Evolutionary conservation across 1,140 invertebrate species (phyloP), one percentile per base, ranked within the genome.

Genomic region (Vanessa atalanta): DNA sequence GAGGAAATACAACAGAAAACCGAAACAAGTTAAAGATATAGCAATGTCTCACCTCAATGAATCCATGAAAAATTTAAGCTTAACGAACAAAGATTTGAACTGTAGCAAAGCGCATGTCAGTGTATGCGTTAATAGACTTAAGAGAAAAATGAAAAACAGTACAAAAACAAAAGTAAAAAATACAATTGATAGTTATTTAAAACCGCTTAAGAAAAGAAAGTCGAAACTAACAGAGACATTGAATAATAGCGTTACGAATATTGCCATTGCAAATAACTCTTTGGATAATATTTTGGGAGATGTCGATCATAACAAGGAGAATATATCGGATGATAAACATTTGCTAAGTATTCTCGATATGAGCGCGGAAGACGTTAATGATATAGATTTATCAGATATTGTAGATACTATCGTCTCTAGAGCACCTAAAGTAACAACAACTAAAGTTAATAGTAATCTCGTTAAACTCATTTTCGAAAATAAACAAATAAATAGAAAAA

Each of bases 321-420:
- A 81, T 77, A 26, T 63, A 51, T 3, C 55, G 37, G 20, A 65
- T 26, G 51, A 70, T 65, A 79, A 79, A 53, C 53, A 74, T 64
- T 66, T 78, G 60, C 60, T 83, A 13, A 71, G 75, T 57, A 60
- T 73, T n/a, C 87, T 93, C 14, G 88, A 93, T 79, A 88, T 88
- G 79, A 94, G 91, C 80, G 82, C 83, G 5, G 94, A 94, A 57
- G 53, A 23, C 20, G 20, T n/a, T 64, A 93, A 93, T 71, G 91
- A 88, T 51, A 86, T 91, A 13, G 91, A 96, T 71, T 84, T 96
- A 78, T 95, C 95, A 0, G 90, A 93, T 63, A 94, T 96, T 74
- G 92, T 95, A 9, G 93, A 95, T 20, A 88, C 92, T 43, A 95
- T 95, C 20, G 84, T 95, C 1, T 83, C 82, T 3, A 90, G 88